Percentiles rank a stretch among this genome's conserved stretches.
phyloP scores from a whole-genome alignment of 2,797 vertebrate species.

The Mallotus villosus region DNA sequence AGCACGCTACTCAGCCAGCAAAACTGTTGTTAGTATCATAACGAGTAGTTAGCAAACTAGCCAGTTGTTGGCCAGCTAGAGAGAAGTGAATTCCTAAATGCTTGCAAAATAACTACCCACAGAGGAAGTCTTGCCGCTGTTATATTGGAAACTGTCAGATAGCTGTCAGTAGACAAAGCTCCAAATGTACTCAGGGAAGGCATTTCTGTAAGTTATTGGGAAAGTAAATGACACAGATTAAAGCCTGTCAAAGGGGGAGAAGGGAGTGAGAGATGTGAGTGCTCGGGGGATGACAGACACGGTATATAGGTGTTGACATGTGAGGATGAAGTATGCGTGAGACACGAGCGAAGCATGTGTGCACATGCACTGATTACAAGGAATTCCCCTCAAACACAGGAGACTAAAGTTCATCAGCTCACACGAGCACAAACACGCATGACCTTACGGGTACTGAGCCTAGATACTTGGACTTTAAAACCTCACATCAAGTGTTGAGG shows the following conservation, averaged over 20 bases:
- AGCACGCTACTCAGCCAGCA: not conserved
- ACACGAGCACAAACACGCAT: slow-evolving; percentile 2
- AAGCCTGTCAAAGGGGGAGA: not conserved
- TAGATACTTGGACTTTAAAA: not conserved
- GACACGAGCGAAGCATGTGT: not conserved
- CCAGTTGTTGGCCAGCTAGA: not conserved
- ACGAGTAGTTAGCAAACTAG: not conserved
- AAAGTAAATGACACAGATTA: not conserved
- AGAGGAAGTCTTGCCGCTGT: not conserved
- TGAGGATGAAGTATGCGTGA: not conserved
- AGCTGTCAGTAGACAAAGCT: not conserved
- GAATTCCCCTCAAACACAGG: not conserved
- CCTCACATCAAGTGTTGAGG: too few relatives aligned
- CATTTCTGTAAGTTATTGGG: not conserved
- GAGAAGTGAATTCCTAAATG: not conserved
- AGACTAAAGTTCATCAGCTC: slow-evolving; percentile 6
- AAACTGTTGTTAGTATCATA: not conserved
- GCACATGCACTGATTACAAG: not conserved
- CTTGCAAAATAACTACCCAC: not conserved
- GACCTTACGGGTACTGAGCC: not conserved
- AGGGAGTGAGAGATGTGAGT: not conserved
- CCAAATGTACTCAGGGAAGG: not conserved
- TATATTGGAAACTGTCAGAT: not conserved
- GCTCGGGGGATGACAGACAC: not conserved
- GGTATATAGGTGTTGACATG: not conserved